Conservation (phyloP, 1,140 invertebrate species). For the Vanessa atalanta region DNA sequence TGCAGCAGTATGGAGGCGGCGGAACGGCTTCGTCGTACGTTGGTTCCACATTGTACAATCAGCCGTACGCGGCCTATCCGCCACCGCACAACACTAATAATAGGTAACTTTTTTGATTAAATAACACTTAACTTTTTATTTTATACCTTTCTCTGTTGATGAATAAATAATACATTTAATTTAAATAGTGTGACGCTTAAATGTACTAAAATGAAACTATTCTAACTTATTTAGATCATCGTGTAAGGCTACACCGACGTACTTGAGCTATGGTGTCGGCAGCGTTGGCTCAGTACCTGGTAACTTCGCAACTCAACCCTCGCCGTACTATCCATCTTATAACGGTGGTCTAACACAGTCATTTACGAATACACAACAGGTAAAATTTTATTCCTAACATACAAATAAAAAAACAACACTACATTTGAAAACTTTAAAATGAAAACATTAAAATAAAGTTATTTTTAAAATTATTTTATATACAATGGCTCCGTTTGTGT, state of each 20-base stretch:
- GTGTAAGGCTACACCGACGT: conserved; percentile 77
- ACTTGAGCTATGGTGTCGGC: conserved; percentile 70
- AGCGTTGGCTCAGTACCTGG: conserved; percentile 66
- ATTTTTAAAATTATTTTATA: too few species aligned
- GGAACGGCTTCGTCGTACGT: conserved; percentile 74
- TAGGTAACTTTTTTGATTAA: conserved; percentile 51
- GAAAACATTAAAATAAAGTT: too few species aligned
- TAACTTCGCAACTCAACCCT: conserved; percentile 76
- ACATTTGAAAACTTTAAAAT: too few species aligned
- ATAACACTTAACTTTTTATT: too few species aligned
- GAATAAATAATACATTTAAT: too few species aligned
- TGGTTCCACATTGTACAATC: conserved; percentile 76
- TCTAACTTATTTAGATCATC: conserved; percentile 59
- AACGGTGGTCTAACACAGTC: conserved; percentile 83
- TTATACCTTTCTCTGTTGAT: too few species aligned
- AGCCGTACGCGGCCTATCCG: conserved; percentile 76
- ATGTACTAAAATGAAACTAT: background rate
- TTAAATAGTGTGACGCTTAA: too few species aligned
- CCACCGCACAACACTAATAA: conserved; percentile 72
- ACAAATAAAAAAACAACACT: background rate
- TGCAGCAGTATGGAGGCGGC: conserved; percentile 79
- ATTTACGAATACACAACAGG: conserved; percentile 84
- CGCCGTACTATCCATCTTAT: conserved; percentile 82
- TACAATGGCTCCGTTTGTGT: too few species aligned
- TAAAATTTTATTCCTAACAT: conserved; percentile 44